These are phyloP conservation scores for Nothocercus julius DNA, from an alignment of 2,113 vertebrate species.

Conservation along the genomic window DNA sequence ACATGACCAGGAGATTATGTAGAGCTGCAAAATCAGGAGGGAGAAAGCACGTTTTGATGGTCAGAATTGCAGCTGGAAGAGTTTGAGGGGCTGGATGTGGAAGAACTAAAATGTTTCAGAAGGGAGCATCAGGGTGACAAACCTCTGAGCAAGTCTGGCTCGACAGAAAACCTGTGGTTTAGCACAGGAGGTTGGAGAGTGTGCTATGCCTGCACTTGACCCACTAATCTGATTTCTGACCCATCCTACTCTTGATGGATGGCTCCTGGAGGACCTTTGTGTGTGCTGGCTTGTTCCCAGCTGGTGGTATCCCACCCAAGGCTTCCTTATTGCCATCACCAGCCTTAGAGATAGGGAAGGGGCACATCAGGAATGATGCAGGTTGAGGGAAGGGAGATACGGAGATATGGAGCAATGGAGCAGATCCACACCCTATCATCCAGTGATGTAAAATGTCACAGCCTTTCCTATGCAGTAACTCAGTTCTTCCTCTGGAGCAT, in stretches of 20 bases:
- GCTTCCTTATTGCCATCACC: not conserved
- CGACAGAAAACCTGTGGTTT: not conserved
- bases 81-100: not conserved
- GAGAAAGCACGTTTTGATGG: not conserved
- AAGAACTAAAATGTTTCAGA: not conserved
- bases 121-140: not conserved
- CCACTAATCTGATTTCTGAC: not conserved
- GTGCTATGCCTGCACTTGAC: not conserved
- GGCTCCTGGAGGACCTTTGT: not conserved
- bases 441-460: not conserved
- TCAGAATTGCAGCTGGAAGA: not conserved
- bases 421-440: not conserved
- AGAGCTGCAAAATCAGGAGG: conserved; percentile 4
- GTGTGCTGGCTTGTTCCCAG: not conserved
- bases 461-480: accelerated
- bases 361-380: not conserved
- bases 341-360: not conserved
- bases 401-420: not conserved
- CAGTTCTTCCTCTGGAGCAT: not conserved
- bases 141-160: not conserved
- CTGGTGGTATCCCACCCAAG: not conserved
- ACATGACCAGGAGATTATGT: conserved; percentile 2
- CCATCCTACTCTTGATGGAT: not conserved
- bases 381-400: not conserved
- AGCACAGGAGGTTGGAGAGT: not conserved